Evolutionary conservation across 2,113 vertebrate genomes (phyloP).

Genomic region (Dipodomys merriami): DNA sequence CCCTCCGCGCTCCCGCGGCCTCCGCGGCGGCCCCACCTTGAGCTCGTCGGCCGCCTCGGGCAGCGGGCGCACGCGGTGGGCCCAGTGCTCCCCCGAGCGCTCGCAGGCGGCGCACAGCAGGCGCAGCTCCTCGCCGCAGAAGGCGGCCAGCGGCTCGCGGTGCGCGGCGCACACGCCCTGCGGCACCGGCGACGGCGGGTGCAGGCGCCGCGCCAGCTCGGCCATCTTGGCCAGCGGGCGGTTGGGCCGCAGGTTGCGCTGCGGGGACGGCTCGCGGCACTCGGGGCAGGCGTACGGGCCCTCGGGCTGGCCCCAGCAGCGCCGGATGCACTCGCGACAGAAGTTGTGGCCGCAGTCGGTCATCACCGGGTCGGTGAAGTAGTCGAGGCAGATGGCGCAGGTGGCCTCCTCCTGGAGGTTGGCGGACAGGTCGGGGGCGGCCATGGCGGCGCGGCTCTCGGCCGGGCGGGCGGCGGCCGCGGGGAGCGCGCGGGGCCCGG

Average conservation of each 20-base stretch:
- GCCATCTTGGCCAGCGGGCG: conserved; percentile 82
- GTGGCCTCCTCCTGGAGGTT: conserved; percentile 81
- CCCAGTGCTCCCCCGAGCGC: conserved; percentile 76
- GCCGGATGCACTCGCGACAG: conserved; percentile 81
- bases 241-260: conserved; percentile 80
- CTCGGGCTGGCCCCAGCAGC: conserved; percentile 81
- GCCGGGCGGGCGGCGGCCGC: not conserved
- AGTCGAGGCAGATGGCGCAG: conserved; percentile 84
- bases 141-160: conserved; percentile 80
- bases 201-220: conserved; percentile 80
- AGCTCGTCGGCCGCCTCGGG: conserved; percentile 82
- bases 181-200: conserved; percentile 71
- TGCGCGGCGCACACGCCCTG: conserved; percentile 78
- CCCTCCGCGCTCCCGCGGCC: too few relatives aligned
- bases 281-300: conserved; percentile 82
- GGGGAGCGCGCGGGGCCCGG: not conserved
- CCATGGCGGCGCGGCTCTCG: conserved; percentile 62
- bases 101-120: conserved; percentile 78
- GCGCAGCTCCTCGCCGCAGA: conserved; percentile 79
- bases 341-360: conserved; percentile 84
- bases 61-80: conserved; percentile 77
- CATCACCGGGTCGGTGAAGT: conserved; percentile 82
- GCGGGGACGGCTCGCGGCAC: conserved; percentile 78
- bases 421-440: conserved; percentile 75
- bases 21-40: conserved; percentile 69